Conservation (phyloP, 2,797 vertebrate genomes). For the Premnoplex brunnescens region DNA sequence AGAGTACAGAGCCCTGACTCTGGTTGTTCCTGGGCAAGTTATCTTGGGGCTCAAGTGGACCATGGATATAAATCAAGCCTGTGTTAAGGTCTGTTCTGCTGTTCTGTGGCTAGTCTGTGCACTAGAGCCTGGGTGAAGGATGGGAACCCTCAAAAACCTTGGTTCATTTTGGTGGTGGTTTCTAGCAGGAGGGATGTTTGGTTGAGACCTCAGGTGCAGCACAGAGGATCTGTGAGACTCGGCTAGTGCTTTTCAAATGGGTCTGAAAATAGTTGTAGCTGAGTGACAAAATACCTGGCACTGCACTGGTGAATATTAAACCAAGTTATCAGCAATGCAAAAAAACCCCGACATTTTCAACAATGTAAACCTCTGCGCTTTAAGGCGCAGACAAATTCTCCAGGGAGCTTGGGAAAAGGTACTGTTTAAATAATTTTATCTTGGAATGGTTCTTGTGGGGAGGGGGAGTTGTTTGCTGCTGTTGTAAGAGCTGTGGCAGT, state of each 20-base stretch:
- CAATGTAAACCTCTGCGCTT: not conserved
- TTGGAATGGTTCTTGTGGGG: not conserved
- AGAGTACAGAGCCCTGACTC: not conserved
- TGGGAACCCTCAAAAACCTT: not conserved
- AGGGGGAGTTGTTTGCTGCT: not conserved
- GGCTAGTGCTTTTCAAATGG: not conserved
- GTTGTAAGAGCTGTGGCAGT: accelerated
- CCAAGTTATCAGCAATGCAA: not conserved
- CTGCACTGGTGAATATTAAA: not conserved
- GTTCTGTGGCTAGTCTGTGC: not conserved
- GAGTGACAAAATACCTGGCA: not conserved
- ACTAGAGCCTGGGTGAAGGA: accelerated
- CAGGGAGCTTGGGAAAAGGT: not conserved
- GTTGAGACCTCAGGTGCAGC: not conserved
- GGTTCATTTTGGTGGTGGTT: not conserved
- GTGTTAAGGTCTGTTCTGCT: not conserved
- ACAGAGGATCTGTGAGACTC: not conserved
- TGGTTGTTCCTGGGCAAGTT: not conserved
- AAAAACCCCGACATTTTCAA: too few relatives aligned
- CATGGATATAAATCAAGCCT: accelerated
- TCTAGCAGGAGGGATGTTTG: not conserved
- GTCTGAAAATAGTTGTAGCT: not conserved
- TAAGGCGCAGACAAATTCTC: not conserved
- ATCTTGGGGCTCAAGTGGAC: not conserved
- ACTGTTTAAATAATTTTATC: not conserved